A percentile compares a stretch with the other conserved stretches of the same genome.
These are phyloP conservation scores for Drosophila setosimentum DNA, from an alignment of 2,888 invertebrate genomes.

Conservation along the genomic window DNA sequence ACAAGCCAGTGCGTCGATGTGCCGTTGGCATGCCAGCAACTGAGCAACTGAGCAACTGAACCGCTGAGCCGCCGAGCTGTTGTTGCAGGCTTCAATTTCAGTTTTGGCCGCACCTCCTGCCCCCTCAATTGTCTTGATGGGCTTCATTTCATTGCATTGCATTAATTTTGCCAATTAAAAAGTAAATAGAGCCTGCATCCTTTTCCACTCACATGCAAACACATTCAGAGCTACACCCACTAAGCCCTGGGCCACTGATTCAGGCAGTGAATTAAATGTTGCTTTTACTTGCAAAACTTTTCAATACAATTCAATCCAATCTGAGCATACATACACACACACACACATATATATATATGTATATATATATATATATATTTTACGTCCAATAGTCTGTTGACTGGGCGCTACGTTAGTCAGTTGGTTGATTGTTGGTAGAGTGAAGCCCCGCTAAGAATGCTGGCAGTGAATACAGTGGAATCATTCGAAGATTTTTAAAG, in stretches of 20 bases:
- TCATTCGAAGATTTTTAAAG: neutral
- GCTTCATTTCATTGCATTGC: constrained; percentile 81
- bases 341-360: neutral
- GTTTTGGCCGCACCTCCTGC: constrained; percentile 17
- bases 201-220: constrained; percentile 42
- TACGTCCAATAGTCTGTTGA: constrained; percentile 3
- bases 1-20: constrained; percentile 45
- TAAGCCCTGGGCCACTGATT: neutral
- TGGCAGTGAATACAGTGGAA: constrained; percentile 21
- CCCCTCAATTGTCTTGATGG: constrained; percentile 40
- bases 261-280: constrained; percentile 8
- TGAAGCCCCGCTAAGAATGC: constrained; percentile 44
- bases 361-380: neutral
- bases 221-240: neutral
- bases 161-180: constrained; percentile 81
- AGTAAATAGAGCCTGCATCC: constrained; percentile 81
- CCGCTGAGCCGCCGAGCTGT: constrained; percentile 9
- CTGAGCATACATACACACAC: constrained; percentile 25
- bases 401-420: constrained; percentile 26
- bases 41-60: constrained; percentile 14
- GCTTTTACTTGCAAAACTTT: constrained; percentile 56
- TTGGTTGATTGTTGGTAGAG: constrained; percentile 26
- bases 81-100: constrained; percentile 35
- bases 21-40: constrained; percentile 60
- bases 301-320: constrained; percentile 71